Evolutionary conservation across 2,797 vertebrate species (phyloP).

Genomic region (Mus caroli): DNA sequence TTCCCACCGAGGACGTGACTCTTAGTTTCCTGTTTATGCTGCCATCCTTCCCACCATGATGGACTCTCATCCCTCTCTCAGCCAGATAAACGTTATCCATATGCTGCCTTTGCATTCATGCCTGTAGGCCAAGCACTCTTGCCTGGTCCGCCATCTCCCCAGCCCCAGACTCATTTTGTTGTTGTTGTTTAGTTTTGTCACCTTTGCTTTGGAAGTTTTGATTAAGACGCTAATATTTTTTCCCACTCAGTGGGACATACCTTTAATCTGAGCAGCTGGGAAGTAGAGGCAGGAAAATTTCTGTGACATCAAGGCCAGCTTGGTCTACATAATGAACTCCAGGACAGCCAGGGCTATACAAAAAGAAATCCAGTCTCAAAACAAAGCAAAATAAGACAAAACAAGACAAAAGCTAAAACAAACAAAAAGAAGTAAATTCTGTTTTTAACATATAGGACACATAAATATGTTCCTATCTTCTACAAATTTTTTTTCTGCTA

Average conservation of each 20-base stretch:
- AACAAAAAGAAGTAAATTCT: background rate
- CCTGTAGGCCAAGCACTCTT: background rate
- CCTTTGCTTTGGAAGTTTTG: background rate
- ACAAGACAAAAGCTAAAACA: background rate
- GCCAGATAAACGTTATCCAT: no score
- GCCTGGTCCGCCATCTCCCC: background rate
- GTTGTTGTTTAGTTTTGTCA: background rate
- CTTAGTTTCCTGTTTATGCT: background rate
- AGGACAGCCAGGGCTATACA: background rate
- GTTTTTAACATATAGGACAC: background rate
- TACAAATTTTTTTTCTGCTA: background rate
- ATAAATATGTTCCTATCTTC: conserved; percentile 12
- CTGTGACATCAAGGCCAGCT: background rate
- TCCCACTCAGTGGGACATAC: background rate
- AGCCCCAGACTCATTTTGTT: background rate
- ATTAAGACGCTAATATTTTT: background rate
- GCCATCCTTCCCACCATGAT: background rate
- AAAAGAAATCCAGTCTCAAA: background rate
- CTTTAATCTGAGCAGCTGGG: background rate
- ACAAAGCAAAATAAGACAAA: background rate
- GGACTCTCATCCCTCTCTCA: background rate
- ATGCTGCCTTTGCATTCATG: no score
- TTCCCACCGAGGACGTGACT: no score
- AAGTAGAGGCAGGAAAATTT: background rate
- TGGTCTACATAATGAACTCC: background rate